These are phyloP conservation scores for Cydia fagiglandana DNA, from an alignment of 1,140 invertebrate species.

Conservation along the genomic window DNA sequence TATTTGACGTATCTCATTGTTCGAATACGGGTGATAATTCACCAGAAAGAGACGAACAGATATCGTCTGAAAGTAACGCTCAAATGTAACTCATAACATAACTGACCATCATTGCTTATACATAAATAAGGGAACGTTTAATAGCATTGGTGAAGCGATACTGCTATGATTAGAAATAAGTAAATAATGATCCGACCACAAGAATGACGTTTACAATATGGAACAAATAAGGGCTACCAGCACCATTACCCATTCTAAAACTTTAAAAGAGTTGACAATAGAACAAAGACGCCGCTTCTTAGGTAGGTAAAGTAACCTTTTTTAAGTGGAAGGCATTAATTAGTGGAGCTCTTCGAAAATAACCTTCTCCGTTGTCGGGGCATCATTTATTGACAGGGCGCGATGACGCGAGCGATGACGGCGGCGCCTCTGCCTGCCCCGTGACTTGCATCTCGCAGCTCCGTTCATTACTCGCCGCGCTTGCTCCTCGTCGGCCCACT, in stretches of 20 bases:
- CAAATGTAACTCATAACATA: too few species aligned
- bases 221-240: constrained; percentile 21
- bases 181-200: constrained; percentile 6
- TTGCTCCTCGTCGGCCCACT: constrained; percentile 49
- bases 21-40: too few species aligned
- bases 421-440: constrained; percentile 61
- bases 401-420: constrained; percentile 53
- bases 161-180: neutral
- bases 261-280: constrained; percentile 42
- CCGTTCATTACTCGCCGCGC: constrained; percentile 61
- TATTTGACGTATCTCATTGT: too few species aligned
- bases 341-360: constrained; percentile 72
- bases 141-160: neutral
- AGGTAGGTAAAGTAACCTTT: constrained; percentile 44
- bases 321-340: constrained; percentile 70
- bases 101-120: too few species aligned
- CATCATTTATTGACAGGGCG: constrained; percentile 68
- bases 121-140: neutral
- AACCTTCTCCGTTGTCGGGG: constrained; percentile 67
- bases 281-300: constrained; percentile 63
- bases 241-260: constrained; percentile 5
- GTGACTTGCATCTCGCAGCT: constrained; percentile 66
- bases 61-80: too few species aligned
- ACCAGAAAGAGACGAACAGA: too few species aligned
- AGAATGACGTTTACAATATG: constrained; percentile 2